Evolutionary conservation across 1,140 invertebrate species (phyloP).

Genomic region (Nebria ingens): DNA sequence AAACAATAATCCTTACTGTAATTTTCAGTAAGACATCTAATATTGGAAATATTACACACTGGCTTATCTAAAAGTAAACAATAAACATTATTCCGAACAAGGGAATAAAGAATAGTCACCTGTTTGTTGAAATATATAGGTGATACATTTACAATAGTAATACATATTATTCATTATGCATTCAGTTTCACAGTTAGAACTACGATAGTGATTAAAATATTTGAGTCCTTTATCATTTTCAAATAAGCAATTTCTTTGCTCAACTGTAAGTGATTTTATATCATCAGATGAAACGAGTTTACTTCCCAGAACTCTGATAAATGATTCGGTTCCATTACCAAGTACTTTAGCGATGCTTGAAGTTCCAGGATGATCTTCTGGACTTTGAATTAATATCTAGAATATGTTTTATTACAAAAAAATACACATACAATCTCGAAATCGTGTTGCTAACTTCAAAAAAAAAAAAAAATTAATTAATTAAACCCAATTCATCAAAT

Average conservation of each 20-base stretch:
- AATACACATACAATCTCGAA: no score
- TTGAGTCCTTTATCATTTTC: slow-evolving; percentile 11
- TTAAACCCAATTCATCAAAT: no score
- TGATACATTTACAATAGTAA: slow-evolving; percentile 12
- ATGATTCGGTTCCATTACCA: not conserved
- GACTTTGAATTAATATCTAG: not conserved
- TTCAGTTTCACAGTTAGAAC: slow-evolving; percentile 14
- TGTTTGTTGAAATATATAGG: slow-evolving; percentile 12
- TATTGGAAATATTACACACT: slow-evolving; percentile 14
- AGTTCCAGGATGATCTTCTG: not conserved
- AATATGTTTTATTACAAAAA: not conserved
- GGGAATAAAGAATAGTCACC: slow-evolving; percentile 8
- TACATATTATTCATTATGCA: slow-evolving; percentile 12
- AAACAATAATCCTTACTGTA: slow-evolving; percentile 7
- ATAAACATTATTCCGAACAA: slow-evolving; percentile 6
- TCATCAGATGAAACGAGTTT: not conserved
- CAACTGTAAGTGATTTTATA: slow-evolving; percentile 3
- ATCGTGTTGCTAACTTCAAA: no score
- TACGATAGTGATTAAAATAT: slow-evolving; percentile 14
- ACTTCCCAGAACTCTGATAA: not conserved
- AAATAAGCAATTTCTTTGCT: slow-evolving; percentile 13
- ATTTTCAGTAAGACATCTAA: slow-evolving; percentile 12
- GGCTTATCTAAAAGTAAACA: slow-evolving; percentile 14
- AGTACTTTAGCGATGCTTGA: not conserved
- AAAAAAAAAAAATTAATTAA: no score